Evolutionary conservation across 2,113 vertebrate species (phyloP).

Genomic region (Clarias batrachus): DNA sequence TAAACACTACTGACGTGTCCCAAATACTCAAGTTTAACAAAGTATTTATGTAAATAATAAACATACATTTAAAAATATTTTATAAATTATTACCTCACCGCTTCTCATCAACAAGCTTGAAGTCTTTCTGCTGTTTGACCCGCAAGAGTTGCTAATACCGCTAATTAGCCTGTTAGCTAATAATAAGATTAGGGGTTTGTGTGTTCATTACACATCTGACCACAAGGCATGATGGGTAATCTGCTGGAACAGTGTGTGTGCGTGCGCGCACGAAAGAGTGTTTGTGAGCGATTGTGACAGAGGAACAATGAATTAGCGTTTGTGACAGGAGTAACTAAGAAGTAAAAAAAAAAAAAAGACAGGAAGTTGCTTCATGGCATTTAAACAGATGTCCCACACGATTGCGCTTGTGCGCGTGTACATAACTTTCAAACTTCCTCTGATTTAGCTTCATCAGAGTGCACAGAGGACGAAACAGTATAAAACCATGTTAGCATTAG

Average conservation of each 20-base stretch:
- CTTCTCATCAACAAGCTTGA: background rate
- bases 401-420: background rate
- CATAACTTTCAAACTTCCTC: background rate
- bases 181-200: background rate
- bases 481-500: background rate
- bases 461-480: background rate
- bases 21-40: background rate
- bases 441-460: background rate
- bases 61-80: too few relatives aligned
- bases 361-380: constrained; percentile 12
- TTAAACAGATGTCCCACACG: background rate
- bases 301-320: background rate
- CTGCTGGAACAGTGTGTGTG: background rate
- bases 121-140: background rate
- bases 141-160: background rate
- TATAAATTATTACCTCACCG: background rate
- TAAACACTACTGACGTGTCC: background rate
- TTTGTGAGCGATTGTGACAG: background rate
- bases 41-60: background rate
- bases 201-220: background rate
- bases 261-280: background rate
- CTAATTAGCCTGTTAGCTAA: background rate
- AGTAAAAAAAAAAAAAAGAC: constrained; percentile 25
- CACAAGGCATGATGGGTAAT: background rate
- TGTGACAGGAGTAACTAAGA: background rate